Evolutionary conservation across 2,888 invertebrate genomes (phyloP).

Genomic region (Hololepta plana): DNA sequence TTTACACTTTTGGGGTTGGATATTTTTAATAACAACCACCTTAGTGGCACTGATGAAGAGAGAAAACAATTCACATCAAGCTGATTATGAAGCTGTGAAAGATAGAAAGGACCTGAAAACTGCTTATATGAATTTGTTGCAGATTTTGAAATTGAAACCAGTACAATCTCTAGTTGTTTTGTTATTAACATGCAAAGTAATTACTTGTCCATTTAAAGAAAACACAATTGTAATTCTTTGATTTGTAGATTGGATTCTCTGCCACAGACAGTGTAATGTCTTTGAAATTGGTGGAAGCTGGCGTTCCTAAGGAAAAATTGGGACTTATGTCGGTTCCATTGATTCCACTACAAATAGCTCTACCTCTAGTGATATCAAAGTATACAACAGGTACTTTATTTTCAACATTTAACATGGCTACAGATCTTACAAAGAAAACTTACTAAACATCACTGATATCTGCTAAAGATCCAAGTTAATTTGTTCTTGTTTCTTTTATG

Average conservation of each 20-base stretch:
- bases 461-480: conserved; percentile 1
- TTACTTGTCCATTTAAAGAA: conserved; percentile 6
- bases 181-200: conserved; percentile 79
- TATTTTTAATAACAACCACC: conserved; percentile 81
- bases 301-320: conserved; percentile 87
- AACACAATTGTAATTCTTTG: too few relatives aligned
- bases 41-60: conserved; percentile 76
- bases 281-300: conserved; percentile 87
- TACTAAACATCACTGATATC: background rate
- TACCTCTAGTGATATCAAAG: conserved; percentile 69
- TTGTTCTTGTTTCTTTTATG: background rate
- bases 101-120: conserved; percentile 37
- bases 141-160: conserved; percentile 67
- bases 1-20: conserved; percentile 85
- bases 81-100: conserved; percentile 23
- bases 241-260: conserved; percentile 73
- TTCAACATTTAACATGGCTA: conserved; percentile 4
- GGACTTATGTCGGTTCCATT: conserved; percentile 86
- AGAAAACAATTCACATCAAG: conserved; percentile 39
- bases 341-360: conserved; percentile 76
- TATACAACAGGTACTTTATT: conserved; percentile 22
- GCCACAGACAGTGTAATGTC: conserved; percentile 91
- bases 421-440: background rate
- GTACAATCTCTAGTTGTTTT: conserved; percentile 63
- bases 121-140: conserved; percentile 68